Percentiles rank a stretch among this genome's conserved stretches.
Conservation (phyloP, 2,888 invertebrate genomes). For the Folsomia manolachei region DNA sequence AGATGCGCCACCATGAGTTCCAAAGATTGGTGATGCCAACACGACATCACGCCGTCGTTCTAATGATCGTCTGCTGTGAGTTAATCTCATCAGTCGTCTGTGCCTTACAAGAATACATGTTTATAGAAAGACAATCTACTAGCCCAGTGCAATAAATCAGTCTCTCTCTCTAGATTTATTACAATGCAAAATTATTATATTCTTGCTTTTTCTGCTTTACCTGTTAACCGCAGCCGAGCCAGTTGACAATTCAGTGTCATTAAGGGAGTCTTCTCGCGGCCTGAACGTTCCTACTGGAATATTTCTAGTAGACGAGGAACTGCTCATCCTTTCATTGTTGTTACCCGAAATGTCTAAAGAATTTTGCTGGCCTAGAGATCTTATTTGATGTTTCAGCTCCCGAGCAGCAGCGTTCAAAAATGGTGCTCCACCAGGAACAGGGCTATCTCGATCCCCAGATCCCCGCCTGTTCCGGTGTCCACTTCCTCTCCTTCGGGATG, state of each 20-base stretch:
- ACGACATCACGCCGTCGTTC: constrained; percentile 47
- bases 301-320: constrained; percentile 28
- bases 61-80: constrained; percentile 46
- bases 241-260: constrained; percentile 45
- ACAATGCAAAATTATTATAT: not conserved
- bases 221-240: constrained; percentile 29
- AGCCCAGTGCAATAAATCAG: not conserved
- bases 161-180: too few relatives aligned
- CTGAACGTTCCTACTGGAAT: constrained; percentile 46
- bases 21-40: constrained; percentile 46
- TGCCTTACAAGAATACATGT: constrained; percentile 39
- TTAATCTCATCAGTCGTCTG: constrained; percentile 48
- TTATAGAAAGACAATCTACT: not conserved
- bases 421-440: constrained; percentile 36
- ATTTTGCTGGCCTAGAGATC: constrained; percentile 44
- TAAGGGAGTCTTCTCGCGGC: constrained; percentile 41
- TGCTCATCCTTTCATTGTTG: constrained; percentile 31
- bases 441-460: constrained; percentile 12
- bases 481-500: constrained; percentile 14
- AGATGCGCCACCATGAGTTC: constrained; percentile 52
- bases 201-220: not conserved
- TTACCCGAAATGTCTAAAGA: constrained; percentile 45
- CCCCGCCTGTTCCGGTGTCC: constrained; percentile 6
- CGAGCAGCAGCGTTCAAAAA: constrained; percentile 47
- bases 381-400: constrained; percentile 44